Conservation (phyloP, 2,797 vertebrate species). For the Lepidocolaptes lacrymiger region DNA sequence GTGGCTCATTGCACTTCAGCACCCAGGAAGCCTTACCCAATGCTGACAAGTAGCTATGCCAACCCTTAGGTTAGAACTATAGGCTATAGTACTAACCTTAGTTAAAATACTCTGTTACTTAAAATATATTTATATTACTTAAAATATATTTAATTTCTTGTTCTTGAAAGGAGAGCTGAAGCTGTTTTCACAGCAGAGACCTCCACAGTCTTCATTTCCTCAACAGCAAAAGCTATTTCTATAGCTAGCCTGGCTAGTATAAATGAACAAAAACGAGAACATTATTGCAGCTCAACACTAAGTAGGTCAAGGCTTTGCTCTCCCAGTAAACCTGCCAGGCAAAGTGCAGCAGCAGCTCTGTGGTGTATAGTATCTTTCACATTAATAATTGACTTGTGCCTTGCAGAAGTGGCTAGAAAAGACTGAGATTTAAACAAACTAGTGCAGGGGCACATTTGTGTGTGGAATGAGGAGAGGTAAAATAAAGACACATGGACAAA, state of each 20-base stretch:
- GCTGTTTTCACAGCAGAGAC: not conserved
- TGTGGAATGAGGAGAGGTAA: not conserved
- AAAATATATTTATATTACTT: not conserved
- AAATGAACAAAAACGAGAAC: not conserved
- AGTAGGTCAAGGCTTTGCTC: not conserved
- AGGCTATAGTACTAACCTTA: not conserved
- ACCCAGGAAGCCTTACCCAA: not conserved
- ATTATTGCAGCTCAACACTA: not conserved
- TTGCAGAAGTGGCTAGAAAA: not conserved
- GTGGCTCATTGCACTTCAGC: not conserved
- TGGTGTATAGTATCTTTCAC: not conserved
- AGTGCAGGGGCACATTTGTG: not conserved
- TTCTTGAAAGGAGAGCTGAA: not conserved
- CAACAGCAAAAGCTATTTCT: not conserved
- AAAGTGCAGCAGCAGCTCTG: slow-evolving; percentile 12
- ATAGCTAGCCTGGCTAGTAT: not conserved
- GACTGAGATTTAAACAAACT: not conserved
- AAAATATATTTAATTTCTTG: not conserved
- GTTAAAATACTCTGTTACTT: not conserved
- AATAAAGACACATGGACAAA: not conserved
- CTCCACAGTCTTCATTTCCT: not conserved
- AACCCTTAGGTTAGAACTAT: not conserved
- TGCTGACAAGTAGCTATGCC: not conserved
- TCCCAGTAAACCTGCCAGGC: not conserved
- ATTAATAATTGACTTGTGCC: not conserved